Evolutionary conservation across 2,797 vertebrate genomes (phyloP).

Genomic region (Pseudomugil gertrudae): DNA sequence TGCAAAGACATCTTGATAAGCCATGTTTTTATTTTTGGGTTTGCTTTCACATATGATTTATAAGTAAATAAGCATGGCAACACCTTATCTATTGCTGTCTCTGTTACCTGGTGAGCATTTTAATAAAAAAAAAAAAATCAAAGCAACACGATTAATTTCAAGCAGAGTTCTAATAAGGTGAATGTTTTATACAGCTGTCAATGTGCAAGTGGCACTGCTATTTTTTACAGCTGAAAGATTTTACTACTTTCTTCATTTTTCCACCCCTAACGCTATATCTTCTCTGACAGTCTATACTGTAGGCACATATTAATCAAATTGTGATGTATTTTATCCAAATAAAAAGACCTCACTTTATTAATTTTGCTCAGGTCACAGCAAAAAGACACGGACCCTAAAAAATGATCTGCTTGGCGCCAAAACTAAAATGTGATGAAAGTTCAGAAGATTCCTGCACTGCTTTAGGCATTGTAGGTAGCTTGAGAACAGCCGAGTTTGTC

Average conservation of each 20-base stretch:
- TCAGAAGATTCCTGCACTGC: not conserved
- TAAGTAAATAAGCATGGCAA: conserved; percentile 35
- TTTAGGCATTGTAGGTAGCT: not conserved
- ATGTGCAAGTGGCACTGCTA: conserved; percentile 38
- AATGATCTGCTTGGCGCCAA: too few relatives aligned
- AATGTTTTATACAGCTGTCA: conserved; percentile 60
- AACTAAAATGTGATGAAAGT: conserved; percentile 12
- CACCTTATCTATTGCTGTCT: conserved; percentile 37
- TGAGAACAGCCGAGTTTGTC: conserved; percentile 10
- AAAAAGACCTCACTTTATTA: conserved; percentile 31
- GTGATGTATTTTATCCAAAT: conserved; percentile 25
- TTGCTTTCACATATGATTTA: conserved; percentile 50
- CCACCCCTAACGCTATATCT: conserved; percentile 37
- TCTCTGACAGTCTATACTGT: conserved; percentile 39
- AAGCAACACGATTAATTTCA: conserved; percentile 48
- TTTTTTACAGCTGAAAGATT: conserved; percentile 42
- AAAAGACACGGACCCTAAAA: conserved; percentile 21
- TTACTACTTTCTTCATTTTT: conserved; percentile 39
- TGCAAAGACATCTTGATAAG: conserved; percentile 41
- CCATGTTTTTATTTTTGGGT: too few relatives aligned
- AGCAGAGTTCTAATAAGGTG: conserved; percentile 39
- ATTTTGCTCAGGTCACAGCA: conserved; percentile 33
- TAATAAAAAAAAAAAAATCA: conserved; percentile 62
- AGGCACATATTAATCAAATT: conserved; percentile 47
- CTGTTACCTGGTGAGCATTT: conserved; percentile 21